phyloP scores from a whole-genome alignment of 1,140 invertebrate genomes.

The Cylas formicarius region DNA sequence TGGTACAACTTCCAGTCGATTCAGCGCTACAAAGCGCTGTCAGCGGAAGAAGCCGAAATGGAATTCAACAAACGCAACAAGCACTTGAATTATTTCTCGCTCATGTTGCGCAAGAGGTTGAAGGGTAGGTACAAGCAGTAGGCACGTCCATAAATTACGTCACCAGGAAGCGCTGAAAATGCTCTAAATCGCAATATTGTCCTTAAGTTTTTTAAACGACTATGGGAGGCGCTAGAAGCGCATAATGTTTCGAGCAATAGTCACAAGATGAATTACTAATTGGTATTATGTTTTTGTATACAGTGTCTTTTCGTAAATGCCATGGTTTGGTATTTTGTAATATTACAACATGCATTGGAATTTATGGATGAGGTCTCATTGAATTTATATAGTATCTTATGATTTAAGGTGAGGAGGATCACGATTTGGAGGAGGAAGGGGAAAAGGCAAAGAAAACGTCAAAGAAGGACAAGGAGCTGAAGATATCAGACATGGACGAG shows the following conservation, averaged over 20 bases:
- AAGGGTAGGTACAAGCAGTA: no score
- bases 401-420: conserved; percentile 62
- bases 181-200: no score
- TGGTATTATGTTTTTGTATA: no score
- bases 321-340: no score
- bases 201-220: no score
- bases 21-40: conserved; percentile 85
- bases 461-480: conserved; percentile 50
- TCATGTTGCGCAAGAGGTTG: conserved; percentile 58
- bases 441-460: conserved; percentile 46
- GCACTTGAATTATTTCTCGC: conserved; percentile 88
- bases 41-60: conserved; percentile 93
- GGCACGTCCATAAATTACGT: no score
- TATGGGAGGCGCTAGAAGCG: no score
- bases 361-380: background rate
- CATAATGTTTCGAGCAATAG: no score
- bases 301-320: no score
- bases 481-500: conserved; percentile 91
- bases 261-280: no score
- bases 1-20: conserved; percentile 92
- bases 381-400: background rate
- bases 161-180: no score
- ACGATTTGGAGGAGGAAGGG: conserved; percentile 67
- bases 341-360: no score
- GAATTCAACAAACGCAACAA: conserved; percentile 92